Base-by-base conservation (phyloP, 2,113 vertebrate species). In the Atlantisia rogersi region DNA sequence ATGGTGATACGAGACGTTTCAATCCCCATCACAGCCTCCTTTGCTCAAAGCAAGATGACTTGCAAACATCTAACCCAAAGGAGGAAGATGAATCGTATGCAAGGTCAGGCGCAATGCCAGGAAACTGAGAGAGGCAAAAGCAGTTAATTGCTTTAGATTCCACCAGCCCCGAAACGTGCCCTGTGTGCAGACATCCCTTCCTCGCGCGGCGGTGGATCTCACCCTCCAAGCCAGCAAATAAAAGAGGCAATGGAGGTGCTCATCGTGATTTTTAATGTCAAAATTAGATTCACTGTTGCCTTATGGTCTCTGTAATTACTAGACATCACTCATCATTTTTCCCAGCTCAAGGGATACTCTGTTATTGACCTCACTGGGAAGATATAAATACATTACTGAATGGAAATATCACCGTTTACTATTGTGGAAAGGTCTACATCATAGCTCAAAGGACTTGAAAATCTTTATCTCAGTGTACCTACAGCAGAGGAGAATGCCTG, bases 81-180 rank as follows among this genome's bases (percentile, higher is more conserved):
- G 88, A 92, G 91, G 94, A 94, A 90, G 95, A 94, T 59, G 89
- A 90, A 97, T 96, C 15, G 62, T 77, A 82, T 87, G 94, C 96
- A 96, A 97, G 96, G 95, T 96, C 97, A 96, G 93, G 90, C 84
- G 4, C 63, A 2, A 63, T 5, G 86, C 96, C 94, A 91, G 93
- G 39, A 84, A 88, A 55, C 28, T 1, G 13, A 55, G 32, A 87
- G 90, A 96, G 94, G 91, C 84, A 82, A 74, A 80, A 94, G 82
- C 82, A 67, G 73, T 81, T 96, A 97, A 96, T 97, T 96, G 96
- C 94, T 94, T 97, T 90, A 78, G 88, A 90, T 95, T 92, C 90
- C 93, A 85, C 7, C 81, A 78, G 15, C 46, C 92, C 86, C 80
- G 75, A 79, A 93, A 96, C 90, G 85, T 94, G 94, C 82, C 90